Evolutionary conservation across 2,113 vertebrate species (phyloP), one percentile per base, ranked within the genome.

Genomic region (Eonycteris spelaea): DNA sequence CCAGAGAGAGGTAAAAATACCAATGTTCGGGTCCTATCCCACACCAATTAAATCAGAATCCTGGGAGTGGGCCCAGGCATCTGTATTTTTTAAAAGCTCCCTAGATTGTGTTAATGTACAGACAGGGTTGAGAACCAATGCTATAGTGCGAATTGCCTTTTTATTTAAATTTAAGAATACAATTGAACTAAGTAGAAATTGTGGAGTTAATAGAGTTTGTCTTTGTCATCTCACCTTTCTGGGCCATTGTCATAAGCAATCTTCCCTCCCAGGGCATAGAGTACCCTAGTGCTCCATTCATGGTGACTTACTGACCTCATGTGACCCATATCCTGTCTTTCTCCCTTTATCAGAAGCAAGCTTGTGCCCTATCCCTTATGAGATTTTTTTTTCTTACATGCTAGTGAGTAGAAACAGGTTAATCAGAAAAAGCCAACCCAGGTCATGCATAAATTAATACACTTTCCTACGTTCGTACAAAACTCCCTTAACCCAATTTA

Each of bases 381-480:
- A 92, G 33, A 8, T 28, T 28, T 40, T 80, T 65, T 82, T 74
- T 67, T 33, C 78, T 75, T 67, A 13, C 28, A 26, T 92, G 40
- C 82, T 93, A 28, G 28, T 78, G 45, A 95, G 19, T 93, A 93
- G 63, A 93, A 95, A 90, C 33, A 82, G 67, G 67, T 85, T 93
- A 93, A 96, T 90, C 48, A 95, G 92, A 73, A 91, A 95, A 96
- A 93, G 3, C 21, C 51, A 70, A 73, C 48, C 73, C 21, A 82
- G 45, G 30, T 88, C 78, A 90, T 90, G n/a, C 0, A 1, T 73
- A 94, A 92, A 91, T 84, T 80, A 71, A 91, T 88, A 45, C 35
- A 10, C 24, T 85, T 91, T 82, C 24, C 48, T 10, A 79, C 43
- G 89, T 91, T 67, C 33, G 28, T 86, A 82, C 12, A 24, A 86